phyloP scores from a whole-genome alignment of 2,797 vertebrate species.

The Calcarius lapponicus region DNA sequence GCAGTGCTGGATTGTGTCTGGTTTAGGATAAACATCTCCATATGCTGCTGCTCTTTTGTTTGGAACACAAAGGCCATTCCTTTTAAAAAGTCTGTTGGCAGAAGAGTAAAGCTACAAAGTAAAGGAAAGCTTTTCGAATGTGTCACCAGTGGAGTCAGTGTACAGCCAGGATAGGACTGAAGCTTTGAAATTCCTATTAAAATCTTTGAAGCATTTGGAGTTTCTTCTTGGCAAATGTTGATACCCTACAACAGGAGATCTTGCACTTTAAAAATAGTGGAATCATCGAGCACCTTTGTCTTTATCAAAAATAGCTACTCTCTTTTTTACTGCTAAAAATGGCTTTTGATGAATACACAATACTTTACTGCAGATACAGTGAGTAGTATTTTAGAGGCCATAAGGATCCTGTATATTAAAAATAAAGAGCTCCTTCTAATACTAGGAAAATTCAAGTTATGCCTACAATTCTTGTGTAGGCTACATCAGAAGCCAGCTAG shows the following conservation, averaged over 20 bases:
- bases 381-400: not conserved
- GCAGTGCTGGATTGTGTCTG: not conserved
- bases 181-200: not conserved
- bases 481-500: not conserved
- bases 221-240: not conserved
- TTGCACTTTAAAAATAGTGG: not conserved
- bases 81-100: not conserved
- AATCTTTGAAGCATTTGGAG: not conserved
- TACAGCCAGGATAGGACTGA: not conserved
- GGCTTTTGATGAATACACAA: not conserved
- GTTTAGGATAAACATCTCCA: not conserved
- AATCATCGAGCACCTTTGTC: not conserved
- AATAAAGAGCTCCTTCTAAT: not conserved
- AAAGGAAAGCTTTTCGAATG: not conserved
- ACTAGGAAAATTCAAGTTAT: not conserved
- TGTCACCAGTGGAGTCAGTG: not conserved
- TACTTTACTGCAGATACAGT: not conserved
- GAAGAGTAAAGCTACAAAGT: not conserved
- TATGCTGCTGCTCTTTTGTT: not conserved
- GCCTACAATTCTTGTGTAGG: not conserved
- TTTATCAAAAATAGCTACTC: not conserved
- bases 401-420: not conserved
- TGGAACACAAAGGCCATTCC: not conserved
- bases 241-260: not conserved
- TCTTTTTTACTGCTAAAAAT: conserved; percentile 1